Base-by-base conservation (phyloP, 2,888 invertebrate species). In the Nasonia oneida region DNA sequence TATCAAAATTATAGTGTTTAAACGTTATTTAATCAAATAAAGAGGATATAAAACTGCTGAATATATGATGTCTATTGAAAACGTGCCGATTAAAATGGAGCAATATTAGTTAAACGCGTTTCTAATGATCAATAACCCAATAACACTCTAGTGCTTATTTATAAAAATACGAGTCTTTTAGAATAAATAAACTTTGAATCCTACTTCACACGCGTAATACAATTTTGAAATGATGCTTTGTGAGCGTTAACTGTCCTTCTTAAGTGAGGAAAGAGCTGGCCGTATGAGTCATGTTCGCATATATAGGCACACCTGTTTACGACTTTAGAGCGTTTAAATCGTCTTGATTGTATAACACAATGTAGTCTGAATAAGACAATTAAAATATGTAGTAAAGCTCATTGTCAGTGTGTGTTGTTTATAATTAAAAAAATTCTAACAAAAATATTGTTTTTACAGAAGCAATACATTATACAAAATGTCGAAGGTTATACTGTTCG, bases 401-500 rank as follows among this genome's bases (percentile, higher is more conserved):
- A 39, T 18, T 33, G 4, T 39, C 2, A 71, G n/a, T 39, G 4
- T 18, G 2, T 71, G 23, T 12, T 29, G 50, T 50, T 37, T 29
- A 74, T 47, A 47, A 42, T 47, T 73, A 79, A 29, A 57, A 47
- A 47, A 10, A 12, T 47, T 47, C 2, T 12, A 47, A 47, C 47
- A 2, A 47, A 14, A 12, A 53, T 53, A 53, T 53, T 53, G 15
- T 53, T 53, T 61, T 80, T 86, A 18, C 53, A 86, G 79, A 84
- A 67, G 15, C 15, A 76, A 57, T 39, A 29, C 4, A 64, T 23
- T 23, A 1, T 8, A 29, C 47, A 82, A 61, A 80, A 85, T 87
- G 86, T 82, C 84, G 64, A 85, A 83, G 57, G 53, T 87, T 23
- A 75, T 87, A 61, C 77, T 91, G 3, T 88, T 89, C 71, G 57